A percentile compares a stretch with the other conserved stretches of the same genome.
Evolutionary conservation across 2,113 vertebrate species (phyloP).

Genomic region (Tupaia tana): DNA sequence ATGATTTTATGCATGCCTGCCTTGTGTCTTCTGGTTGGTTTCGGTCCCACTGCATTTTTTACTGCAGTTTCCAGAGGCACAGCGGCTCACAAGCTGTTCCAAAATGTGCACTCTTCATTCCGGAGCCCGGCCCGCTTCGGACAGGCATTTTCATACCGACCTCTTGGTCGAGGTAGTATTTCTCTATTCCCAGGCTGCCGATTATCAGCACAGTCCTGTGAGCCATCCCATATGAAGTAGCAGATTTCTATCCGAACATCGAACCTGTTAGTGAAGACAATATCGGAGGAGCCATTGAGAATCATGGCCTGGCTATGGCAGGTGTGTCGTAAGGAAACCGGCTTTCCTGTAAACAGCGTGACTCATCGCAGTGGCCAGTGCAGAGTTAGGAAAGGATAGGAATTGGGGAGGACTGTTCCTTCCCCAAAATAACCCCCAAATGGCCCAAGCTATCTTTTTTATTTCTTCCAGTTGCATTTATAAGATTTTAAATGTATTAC

Average conservation of each 20-base stretch:
- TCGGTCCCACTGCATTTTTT: neutral
- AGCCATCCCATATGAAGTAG: neutral
- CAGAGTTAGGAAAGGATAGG: neutral
- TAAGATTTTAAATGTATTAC: neutral
- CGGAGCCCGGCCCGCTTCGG: neutral
- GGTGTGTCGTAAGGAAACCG: neutral
- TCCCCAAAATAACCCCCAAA: neutral
- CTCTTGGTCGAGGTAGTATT: neutral
- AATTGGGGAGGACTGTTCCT: neutral
- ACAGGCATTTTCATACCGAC: neutral
- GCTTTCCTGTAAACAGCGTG: neutral
- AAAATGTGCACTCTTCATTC: neutral
- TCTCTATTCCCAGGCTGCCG: neutral
- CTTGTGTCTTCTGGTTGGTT: neutral
- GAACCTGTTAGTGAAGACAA: accelerated
- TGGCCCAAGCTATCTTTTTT: neutral
- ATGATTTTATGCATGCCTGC: neutral
- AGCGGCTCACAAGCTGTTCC: neutral
- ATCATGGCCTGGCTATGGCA: neutral
- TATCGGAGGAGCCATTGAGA: accelerated
- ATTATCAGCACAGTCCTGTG: neutral
- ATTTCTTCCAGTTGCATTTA: neutral
- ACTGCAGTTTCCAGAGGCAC: neutral
- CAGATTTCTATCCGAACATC: neutral
- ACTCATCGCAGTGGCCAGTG: neutral